These are phyloP conservation scores for Ictalurus furcatus DNA, from an alignment of 2,113 vertebrate species.

Conservation along the genomic window DNA sequence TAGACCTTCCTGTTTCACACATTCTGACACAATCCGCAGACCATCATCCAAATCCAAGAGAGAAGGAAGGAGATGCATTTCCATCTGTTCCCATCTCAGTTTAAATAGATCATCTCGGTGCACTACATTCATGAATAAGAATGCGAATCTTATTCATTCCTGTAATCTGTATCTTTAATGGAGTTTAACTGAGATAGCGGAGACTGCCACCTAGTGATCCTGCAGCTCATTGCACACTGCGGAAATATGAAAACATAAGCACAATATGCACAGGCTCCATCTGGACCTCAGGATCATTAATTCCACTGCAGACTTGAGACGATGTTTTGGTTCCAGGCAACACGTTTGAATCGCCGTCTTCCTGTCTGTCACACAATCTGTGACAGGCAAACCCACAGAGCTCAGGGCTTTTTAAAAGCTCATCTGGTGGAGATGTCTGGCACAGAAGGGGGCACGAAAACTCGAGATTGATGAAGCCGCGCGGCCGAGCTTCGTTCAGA, in stretches of 20 bases:
- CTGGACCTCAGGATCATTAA: background rate
- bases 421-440: background rate
- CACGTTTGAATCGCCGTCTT: background rate
- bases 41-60: background rate
- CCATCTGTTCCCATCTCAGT: background rate
- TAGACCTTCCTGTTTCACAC: background rate
- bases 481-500: constrained; percentile 30
- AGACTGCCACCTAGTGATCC: constrained; percentile 41
- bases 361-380: background rate
- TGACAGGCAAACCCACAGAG: background rate
- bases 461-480: constrained; percentile 45
- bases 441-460: background rate
- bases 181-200: background rate
- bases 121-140: constrained; percentile 9
- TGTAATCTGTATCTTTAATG: background rate
- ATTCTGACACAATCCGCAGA: background rate
- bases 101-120: background rate
- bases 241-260: background rate
- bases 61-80: background rate
- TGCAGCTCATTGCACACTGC: constrained; percentile 13
- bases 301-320: background rate
- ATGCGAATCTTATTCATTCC: constrained; percentile 10
- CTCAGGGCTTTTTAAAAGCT: background rate
- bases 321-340: background rate
- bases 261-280: background rate